Percentiles rank a stretch among this genome's conserved stretches.
These are phyloP conservation scores for Linnaemya vulpina DNA, from an alignment of 2,888 invertebrate species.

Conservation along the genomic window DNA sequence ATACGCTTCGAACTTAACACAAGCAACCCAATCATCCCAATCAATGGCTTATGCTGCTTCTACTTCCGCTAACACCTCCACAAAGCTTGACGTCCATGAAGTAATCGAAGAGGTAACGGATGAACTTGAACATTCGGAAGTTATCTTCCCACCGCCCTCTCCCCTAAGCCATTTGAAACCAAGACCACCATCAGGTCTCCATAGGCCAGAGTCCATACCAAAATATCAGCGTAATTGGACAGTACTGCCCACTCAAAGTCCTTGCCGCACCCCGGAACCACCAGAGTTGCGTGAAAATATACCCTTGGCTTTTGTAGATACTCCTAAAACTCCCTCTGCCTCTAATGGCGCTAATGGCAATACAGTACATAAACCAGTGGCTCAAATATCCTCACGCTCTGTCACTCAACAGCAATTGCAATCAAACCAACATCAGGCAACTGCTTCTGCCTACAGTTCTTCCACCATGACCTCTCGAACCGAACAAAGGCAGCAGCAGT, in stretches of 20 bases:
- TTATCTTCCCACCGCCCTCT: constrained; percentile 81
- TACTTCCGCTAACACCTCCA: constrained; percentile 50
- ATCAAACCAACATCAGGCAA: constrained; percentile 69
- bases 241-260: constrained; percentile 85
- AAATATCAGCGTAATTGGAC: constrained; percentile 87
- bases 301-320: constrained; percentile 83
- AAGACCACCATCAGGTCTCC: constrained; percentile 84
- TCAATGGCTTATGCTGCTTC: constrained; percentile 61
- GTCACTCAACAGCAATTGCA: constrained; percentile 56
- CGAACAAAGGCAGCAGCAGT: constrained; percentile 73
- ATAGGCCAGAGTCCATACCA: constrained; percentile 86
- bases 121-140: constrained; percentile 79
- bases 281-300: constrained; percentile 83
- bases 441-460: constrained; percentile 73
- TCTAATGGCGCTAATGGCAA: constrained; percentile 69
- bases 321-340: constrained; percentile 75
- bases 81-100: constrained; percentile 76
- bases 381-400: constrained; percentile 71
- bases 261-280: constrained; percentile 85
- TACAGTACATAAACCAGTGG: constrained; percentile 64
- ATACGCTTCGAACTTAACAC: constrained; percentile 73
- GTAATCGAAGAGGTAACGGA: constrained; percentile 80
- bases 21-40: constrained; percentile 73
- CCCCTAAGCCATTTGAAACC: constrained; percentile 80
- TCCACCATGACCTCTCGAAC: constrained; percentile 57